Evolutionary conservation across 1,140 invertebrate species (phyloP), one percentile per base, ranked within the genome.

Genomic region (Rhizoglyphus robini): DNA sequence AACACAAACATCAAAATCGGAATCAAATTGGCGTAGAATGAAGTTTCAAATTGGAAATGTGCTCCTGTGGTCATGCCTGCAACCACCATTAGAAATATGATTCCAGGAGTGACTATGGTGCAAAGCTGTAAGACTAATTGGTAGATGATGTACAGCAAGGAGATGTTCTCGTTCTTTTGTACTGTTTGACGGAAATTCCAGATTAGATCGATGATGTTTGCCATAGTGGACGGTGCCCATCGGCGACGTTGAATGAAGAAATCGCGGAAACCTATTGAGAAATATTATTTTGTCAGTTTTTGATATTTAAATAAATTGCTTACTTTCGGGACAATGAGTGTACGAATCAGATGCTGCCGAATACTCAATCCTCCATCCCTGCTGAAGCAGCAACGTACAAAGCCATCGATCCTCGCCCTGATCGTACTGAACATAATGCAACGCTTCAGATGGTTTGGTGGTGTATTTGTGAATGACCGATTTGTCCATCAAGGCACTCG

Each of bases 341-440:
- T 81, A 76, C 18, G 83, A 83, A 72, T 85, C 83, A 3, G 81
- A 80, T 8, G 82, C 83, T 1, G 83, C 83, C 68, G 78, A 81
- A 73, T 84, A 84, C 25, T 58, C 54, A 34, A 58, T 58, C 76
- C 97, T 97, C 62, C 65, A 83, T 20, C 83, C 83, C 70, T 80
- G 74, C 72, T 84, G 83, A 1, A 84, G 74, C 3, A 84, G 73
- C 3, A 84, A 71, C 4, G 83, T 84, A 68, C 83, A 84, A 3
- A 84, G 71, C 83, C 83, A 84, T 48, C 83, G 76, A 72, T 84
- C 83, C 70, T 84, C 83, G 48, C 83, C 81, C 76, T 83, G 82
- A 77, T 83, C 82, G 71, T 81, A 83, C 74, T 83, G 82, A 3
- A 83, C 76, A 72, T 81, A 82, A 69, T 84, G 79, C 5, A 75